Base-by-base conservation (phyloP, 1,140 invertebrate species). In the Lethocerus indicus region DNA sequence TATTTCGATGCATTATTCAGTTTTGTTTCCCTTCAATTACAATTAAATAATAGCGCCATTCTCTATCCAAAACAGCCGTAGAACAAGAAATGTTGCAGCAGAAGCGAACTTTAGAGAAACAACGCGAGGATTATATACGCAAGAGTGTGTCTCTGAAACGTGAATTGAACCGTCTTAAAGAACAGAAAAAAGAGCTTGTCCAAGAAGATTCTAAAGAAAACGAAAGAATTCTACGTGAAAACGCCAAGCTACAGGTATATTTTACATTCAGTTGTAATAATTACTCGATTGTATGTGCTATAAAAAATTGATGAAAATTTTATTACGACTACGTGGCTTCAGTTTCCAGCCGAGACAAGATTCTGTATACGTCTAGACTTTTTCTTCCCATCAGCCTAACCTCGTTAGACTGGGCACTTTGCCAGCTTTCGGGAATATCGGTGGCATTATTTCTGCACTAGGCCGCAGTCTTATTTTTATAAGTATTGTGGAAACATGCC, bases 31-130 rank as follows among this genome's bases (percentile, higher is more conserved):
- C n/a, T n/a, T n/a, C n/a, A n/a, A n/a, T n/a, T n/a, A n/a, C n/a
- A n/a, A n/a, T n/a, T n/a, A n/a, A n/a, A n/a, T n/a, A n/a, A n/a
- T n/a, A n/a, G n/a, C n/a, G n/a, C n/a, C n/a, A n/a, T n/a, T n/a
- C n/a, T n/a, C n/a, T n/a, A n/a, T n/a, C n/a, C n/a, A n/a, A n/a
- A n/a, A n/a, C 69, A 73, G 83, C 80, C 39, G 77, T 86, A 57
- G 80, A 81, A 56, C 75, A 83, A 56, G 83, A 87, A 67, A 73
- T 79, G 58, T 75, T 82, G 55, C 81, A 83, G 56, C 83, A 86
- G 58, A 81, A 81, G 64, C 78, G 78, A 1, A 79, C 80, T 48
- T 60, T 87, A 47, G 73, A 73, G 14, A 82, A 80, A 54, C 81
- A 86, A 58, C 73, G 82, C 12, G 78, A 83, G 57, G 81, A 83